These are phyloP conservation scores for Drosophila sordidula DNA, from an alignment of 2,888 invertebrate species.

Conservation along the genomic window DNA sequence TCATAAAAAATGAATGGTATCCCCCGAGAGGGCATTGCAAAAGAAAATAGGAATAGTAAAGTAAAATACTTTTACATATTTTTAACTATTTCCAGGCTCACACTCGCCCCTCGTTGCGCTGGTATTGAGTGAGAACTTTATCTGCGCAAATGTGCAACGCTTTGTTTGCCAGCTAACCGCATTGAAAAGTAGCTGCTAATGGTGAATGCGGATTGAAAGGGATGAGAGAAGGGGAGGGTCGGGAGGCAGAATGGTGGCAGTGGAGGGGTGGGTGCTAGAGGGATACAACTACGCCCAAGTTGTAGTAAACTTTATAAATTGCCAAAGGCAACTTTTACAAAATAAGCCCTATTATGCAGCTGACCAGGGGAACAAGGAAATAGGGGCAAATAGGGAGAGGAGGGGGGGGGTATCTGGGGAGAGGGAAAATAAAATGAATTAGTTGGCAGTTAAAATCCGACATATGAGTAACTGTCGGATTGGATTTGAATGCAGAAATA, in stretches of 20 bases:
- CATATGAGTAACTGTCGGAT: constrained; percentile 54
- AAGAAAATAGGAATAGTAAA: constrained; percentile 43
- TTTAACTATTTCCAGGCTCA: constrained; percentile 65
- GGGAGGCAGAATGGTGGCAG: neutral
- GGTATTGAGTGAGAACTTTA: constrained; percentile 74
- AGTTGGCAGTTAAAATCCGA: constrained; percentile 55
- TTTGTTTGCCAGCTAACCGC: constrained; percentile 79
- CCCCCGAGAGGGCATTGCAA: constrained; percentile 17
- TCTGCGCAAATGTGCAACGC: constrained; percentile 80
- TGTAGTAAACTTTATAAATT: constrained; percentile 74
- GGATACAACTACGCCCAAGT: constrained; percentile 53
- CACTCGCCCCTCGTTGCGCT: neutral
- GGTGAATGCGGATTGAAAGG: constrained; percentile 70
- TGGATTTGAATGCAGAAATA: constrained; percentile 24
- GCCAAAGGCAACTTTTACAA: constrained; percentile 78
- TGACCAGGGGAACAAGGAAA: constrained; percentile 27
- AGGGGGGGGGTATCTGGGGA: too few species aligned
- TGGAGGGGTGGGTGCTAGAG: neutral
- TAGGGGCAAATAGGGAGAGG: constrained; percentile 2
- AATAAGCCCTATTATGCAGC: constrained; percentile 73
- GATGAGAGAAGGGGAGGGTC: neutral
- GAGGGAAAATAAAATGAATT: constrained; percentile 51
- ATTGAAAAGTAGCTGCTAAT: constrained; percentile 81
- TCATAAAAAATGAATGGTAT: neutral
- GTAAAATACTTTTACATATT: constrained; percentile 77